These are phyloP conservation scores for Podabrus alpinus DNA, from an alignment of 2,888 invertebrate species.

Conservation along the genomic window DNA sequence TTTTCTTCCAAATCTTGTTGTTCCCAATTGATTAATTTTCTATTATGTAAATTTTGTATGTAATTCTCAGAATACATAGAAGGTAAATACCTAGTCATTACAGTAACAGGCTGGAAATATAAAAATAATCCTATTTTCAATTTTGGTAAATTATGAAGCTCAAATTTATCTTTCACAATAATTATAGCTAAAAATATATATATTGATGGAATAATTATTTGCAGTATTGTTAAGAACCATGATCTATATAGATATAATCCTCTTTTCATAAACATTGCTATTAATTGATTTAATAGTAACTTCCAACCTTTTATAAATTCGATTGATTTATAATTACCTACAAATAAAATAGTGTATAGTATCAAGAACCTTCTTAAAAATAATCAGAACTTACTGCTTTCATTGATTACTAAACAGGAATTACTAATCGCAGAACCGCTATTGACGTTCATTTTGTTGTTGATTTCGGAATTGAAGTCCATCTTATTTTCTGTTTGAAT, in stretches of 20 bases:
- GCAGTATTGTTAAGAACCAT: conserved; percentile 66
- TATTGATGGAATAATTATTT: conserved; percentile 70
- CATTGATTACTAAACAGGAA: no score
- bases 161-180: conserved; percentile 58
- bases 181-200: conserved; percentile 67
- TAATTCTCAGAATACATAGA: conserved; percentile 8
- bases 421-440: neutral
- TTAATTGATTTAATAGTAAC: conserved; percentile 47
- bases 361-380: neutral
- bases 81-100: conserved; percentile 37
- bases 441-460: neutral
- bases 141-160: conserved; percentile 58
- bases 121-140: conserved; percentile 60
- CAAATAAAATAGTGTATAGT: neutral
- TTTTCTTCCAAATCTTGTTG: neutral
- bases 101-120: conserved; percentile 50
- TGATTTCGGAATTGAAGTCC: neutral
- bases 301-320: conserved; percentile 38
- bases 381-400: neutral
- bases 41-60: neutral
- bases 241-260: conserved; percentile 62
- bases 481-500: neutral
- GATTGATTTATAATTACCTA: neutral
- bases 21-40: conserved; percentile 13
- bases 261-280: conserved; percentile 54